Evolutionary conservation across 2,797 vertebrate species (phyloP), one percentile per base, ranked within the genome.

Genomic region (Labroides dimidiatus): DNA sequence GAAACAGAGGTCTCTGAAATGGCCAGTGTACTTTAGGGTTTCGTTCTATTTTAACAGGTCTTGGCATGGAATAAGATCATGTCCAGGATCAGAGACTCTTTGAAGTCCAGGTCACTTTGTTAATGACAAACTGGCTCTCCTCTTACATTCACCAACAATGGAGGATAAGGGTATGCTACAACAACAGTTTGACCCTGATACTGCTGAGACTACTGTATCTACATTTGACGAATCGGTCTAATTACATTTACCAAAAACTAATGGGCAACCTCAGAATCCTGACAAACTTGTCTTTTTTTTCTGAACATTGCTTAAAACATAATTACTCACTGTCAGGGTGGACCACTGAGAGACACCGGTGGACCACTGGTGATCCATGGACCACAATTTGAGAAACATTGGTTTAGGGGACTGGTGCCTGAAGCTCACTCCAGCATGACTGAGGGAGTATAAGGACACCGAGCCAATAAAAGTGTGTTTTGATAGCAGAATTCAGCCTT

Each of bases 51-150:
- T 55, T 61, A 69, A 72, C 74, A 78, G 59, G 44, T 63, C 65
- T 69, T 54, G 51, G 57, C n/a, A 21, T 19, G 23, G 71, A 45
- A 6, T 48, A 7, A 43, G 57, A 78, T 68, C 72, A 63, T 45
- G 9, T 33, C 37, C 39, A 72, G 30, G 64, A 70, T 77, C 76
- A 72, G 63, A 45, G 60, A 54, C 56, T 39, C 36, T 15, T 5
- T 64, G 65, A 88, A 81, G 69, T 81, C 43, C 79, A 73, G 66
- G 10, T 54, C 44, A 69, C 42, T 55, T 8, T 17, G 24, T 62
- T 70, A 68, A 21, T 69, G 30, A 70, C 62, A 44, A 65, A 36
- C 56, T 64, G 52, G 21, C 74, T 76, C 74, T 62, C 54, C 81
- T 69, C 76, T 47, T 27, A 19, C 30, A 37, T 60, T 27, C n/a